Base-by-base conservation (phyloP, 2,888 invertebrate genomes). In the Melanotus villosus region DNA sequence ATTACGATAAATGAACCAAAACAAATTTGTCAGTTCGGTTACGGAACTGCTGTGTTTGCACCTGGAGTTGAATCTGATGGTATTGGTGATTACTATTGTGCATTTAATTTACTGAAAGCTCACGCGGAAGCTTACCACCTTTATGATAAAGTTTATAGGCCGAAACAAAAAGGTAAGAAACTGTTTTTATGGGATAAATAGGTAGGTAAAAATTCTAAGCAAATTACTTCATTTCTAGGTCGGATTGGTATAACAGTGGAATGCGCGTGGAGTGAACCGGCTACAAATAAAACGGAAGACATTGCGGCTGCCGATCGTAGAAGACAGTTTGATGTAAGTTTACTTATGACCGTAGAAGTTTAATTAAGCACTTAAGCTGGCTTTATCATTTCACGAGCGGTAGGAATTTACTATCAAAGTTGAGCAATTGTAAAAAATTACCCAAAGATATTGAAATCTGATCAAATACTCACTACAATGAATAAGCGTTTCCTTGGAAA, bases 11-110 rank as follows among this genome's bases (percentile, higher is more conserved):
- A 87, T 76, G 84, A 86, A 72, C 78, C 83, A 0, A 76, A 75
- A 41, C 89, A 90, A 76, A 84, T 77, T 21, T 80, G 81, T 52
- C 58, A 73, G 9, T 68, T 70, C 10, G 82, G 80, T 0, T 83
- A 81, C 66, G 82, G 79, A 1, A 68, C 18, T 66, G 82, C 67
- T 76, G 43, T 16, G 0, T 54, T 67, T n/a, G 84, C 84, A 12
- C 85, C 85, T 2, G 79, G 76, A 2, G 67, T 87, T 26, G 74
- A 76, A 12, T 82, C 84, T 1, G 77, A 86, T 47, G 89, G 89
- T 5, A 77, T 87, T 14, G 89, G 87, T 0, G 88, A 88, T 57
- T 93, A 93, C 81, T 79, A 88, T 52, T 91, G 90, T 70, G 85
- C 85, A 0, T 91, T 91, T 78, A 89, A 90, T 76, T 83, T 90